phyloP scores from a whole-genome alignment of 2,797 vertebrate genomes.

The Parambassis ranga region DNA sequence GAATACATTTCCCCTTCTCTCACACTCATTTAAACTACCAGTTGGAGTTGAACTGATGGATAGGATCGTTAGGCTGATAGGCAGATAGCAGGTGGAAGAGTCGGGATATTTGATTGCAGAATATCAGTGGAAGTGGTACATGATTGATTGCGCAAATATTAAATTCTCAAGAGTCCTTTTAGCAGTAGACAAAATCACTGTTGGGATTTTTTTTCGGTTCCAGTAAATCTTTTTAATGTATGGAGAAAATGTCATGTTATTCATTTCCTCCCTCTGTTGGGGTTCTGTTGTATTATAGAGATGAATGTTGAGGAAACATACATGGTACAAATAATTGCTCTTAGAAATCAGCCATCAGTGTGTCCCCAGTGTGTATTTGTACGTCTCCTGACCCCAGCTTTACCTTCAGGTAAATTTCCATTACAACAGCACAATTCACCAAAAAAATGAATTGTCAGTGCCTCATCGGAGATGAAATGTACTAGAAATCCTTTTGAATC shows the following conservation, averaged over 20 bases:
- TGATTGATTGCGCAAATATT: slow-evolving; percentile 68
- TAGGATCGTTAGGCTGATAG: slow-evolving; percentile 68
- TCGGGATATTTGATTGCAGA: slow-evolving; percentile 63
- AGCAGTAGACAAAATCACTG: slow-evolving; percentile 33
- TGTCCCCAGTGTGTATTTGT: slow-evolving; percentile 51
- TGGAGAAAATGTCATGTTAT: slow-evolving; percentile 46
- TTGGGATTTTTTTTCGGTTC: not conserved
- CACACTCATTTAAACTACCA: slow-evolving; percentile 59
- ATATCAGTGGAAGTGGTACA: slow-evolving; percentile 57
- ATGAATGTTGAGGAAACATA: slow-evolving; percentile 44
- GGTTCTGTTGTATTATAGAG: slow-evolving; percentile 20
- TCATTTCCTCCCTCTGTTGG: not conserved
- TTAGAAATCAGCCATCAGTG: slow-evolving; percentile 20
- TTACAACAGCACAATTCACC: slow-evolving; percentile 42
- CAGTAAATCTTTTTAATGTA: slow-evolving; percentile 33
- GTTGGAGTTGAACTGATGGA: slow-evolving; percentile 63
- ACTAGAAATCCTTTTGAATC: slow-evolving; percentile 47
- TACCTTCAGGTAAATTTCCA: slow-evolving; percentile 45
- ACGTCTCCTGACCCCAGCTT: slow-evolving; percentile 45
- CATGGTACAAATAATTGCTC: slow-evolving; percentile 23
- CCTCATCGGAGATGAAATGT: slow-evolving; percentile 34
- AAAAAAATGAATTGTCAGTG: slow-evolving; percentile 47
- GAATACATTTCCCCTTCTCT: slow-evolving; percentile 69
- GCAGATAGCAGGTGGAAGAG: slow-evolving; percentile 54
- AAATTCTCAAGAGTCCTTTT: slow-evolving; percentile 61